Conservation (phyloP, 2,888 invertebrate genomes). For the Philaethria dido region DNA sequence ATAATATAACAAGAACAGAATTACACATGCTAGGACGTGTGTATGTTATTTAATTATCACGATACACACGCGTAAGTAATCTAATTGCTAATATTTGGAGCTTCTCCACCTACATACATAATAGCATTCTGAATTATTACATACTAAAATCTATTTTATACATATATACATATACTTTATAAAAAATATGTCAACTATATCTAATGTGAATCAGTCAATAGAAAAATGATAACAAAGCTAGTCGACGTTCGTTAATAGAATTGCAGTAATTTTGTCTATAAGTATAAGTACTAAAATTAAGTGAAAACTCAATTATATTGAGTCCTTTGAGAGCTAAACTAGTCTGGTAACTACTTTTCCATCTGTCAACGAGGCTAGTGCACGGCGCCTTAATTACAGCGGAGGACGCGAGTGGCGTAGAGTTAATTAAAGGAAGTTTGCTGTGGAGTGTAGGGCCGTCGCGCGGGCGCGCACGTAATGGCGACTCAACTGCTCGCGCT, state of each 20-base stretch:
- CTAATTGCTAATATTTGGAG: conserved; percentile 39
- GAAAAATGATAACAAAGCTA: not conserved
- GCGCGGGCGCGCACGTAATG: conserved; percentile 28
- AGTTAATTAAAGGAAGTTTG: conserved; percentile 47
- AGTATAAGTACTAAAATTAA: conserved; percentile 18
- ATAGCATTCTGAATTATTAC: conserved; percentile 35
- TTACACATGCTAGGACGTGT: not conserved
- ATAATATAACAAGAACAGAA: not conserved
- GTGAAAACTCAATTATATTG: conserved; percentile 34
- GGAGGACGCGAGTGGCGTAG: conserved; percentile 42
- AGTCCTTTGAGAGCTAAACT: conserved; percentile 31
- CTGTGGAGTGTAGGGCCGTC: conserved; percentile 26
- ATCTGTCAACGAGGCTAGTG: conserved; percentile 42
- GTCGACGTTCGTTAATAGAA: not conserved
- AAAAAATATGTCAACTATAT: too few species aligned
- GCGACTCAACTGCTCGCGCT: conserved; percentile 22
- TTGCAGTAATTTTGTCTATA: conserved; percentile 1
- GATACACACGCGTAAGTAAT: conserved; percentile 26
- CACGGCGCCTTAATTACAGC: conserved; percentile 42
- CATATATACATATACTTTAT: too few species aligned
- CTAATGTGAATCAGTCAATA: not conserved
- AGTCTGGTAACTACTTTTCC: conserved; percentile 38
- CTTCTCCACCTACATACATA: conserved; percentile 28
- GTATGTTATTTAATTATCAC: conserved; percentile 15
- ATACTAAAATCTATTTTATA: too few species aligned